phyloP scores from a whole-genome alignment of 2,888 invertebrate species.

The Zygogramma bicolorata region DNA sequence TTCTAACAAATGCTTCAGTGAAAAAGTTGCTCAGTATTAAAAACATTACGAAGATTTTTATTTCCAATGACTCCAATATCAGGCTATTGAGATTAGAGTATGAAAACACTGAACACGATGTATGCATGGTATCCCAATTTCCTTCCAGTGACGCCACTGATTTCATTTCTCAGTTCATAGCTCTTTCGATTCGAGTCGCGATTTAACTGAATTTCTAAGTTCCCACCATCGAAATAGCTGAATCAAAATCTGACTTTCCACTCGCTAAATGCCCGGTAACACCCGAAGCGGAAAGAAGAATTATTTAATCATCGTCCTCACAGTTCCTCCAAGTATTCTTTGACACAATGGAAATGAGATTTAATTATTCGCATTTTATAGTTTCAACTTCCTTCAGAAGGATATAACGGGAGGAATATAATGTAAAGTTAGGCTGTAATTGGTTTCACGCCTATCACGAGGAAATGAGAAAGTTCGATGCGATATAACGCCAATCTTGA shows the following conservation, averaged over 20 bases:
- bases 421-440: constrained; percentile 40
- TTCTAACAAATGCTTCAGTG: too few species aligned
- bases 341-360: constrained; percentile 48
- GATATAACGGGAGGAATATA: constrained; percentile 25
- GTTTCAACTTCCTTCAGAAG: constrained; percentile 35
- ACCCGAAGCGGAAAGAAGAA: constrained; percentile 35
- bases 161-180: too few species aligned
- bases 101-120: too few species aligned
- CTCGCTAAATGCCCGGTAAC: not conserved
- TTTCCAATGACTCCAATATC: too few species aligned
- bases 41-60: too few species aligned
- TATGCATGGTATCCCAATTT: too few species aligned
- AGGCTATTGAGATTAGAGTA: too few species aligned
- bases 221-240: not conserved
- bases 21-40: too few species aligned
- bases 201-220: not conserved
- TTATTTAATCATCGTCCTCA: constrained; percentile 46
- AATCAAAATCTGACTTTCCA: not conserved
- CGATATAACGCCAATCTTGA: constrained; percentile 34
- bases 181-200: too few species aligned
- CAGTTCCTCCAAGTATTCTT: constrained; percentile 44
- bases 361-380: constrained; percentile 48
- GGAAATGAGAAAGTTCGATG: constrained; percentile 34
- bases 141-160: too few species aligned
- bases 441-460: constrained; percentile 43